Percentiles rank a stretch among this genome's conserved stretches.
phyloP scores from a whole-genome alignment of 2,113 vertebrate species.

The Aspidoscelis tigris region DNA sequence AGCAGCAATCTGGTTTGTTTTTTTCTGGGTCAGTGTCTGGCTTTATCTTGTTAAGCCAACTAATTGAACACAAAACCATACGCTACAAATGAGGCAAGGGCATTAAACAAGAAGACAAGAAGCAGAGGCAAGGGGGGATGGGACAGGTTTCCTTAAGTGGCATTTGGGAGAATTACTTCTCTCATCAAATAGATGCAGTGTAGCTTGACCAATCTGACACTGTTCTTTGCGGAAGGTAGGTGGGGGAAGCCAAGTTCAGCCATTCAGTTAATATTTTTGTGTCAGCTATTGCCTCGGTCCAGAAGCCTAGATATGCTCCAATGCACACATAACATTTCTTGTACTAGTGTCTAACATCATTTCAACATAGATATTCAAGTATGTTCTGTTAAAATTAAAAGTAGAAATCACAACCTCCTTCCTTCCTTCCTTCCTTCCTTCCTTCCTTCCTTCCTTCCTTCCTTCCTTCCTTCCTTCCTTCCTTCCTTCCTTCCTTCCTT shows the following conservation, averaged over 20 bases:
- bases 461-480: too few relatives aligned
- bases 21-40: slow-evolving; percentile 77
- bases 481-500: too few relatives aligned
- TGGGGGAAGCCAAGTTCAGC: background rate
- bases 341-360: background rate
- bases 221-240: background rate
- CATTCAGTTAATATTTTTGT: background rate
- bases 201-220: slow-evolving; percentile 36
- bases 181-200: slow-evolving; percentile 36
- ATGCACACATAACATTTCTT: background rate
- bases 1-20: slow-evolving; percentile 62
- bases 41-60: slow-evolving; percentile 78
- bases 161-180: background rate
- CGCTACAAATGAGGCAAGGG: slow-evolving; percentile 63
- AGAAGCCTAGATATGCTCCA: background rate
- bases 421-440: too few relatives aligned
- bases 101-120: slow-evolving; percentile 63
- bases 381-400: background rate
- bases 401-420: background rate
- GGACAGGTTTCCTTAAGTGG: slow-evolving; percentile 44
- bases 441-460: too few relatives aligned
- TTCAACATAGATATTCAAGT: background rate
- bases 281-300: background rate
- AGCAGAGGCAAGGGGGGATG: background rate
- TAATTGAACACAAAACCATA: slow-evolving; percentile 75